Evolutionary conservation across 2,888 invertebrate species (phyloP).

Genomic region (Hylaea fasciaria): DNA sequence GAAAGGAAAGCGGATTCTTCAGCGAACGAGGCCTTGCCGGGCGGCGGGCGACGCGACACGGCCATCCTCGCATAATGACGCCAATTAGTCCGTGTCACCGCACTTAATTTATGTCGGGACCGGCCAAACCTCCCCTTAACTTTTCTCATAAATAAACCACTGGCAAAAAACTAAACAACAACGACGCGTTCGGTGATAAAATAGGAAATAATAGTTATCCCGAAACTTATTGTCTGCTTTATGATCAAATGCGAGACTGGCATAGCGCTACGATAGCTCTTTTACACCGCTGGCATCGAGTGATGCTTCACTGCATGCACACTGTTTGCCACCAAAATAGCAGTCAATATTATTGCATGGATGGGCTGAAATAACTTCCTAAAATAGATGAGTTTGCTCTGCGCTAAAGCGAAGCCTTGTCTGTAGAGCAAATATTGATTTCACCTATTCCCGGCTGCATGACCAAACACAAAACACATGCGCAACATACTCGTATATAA

Average conservation of each 20-base stretch:
- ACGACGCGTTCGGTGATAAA: constrained; percentile 50
- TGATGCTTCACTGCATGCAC: constrained; percentile 11
- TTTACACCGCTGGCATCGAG: constrained; percentile 10
- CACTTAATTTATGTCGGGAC: constrained; percentile 69
- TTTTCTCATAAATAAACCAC: constrained; percentile 70
- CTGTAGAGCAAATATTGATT: constrained; percentile 38
- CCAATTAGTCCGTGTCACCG: constrained; percentile 71
- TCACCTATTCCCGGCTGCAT: constrained; percentile 29
- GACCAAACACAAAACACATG: constrained; percentile 29
- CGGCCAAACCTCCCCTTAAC: constrained; percentile 62
- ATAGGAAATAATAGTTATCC: constrained; percentile 28
- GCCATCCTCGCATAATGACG: constrained; percentile 65
- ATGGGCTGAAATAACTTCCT: constrained; percentile 33
- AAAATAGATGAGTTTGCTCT: constrained; percentile 34
- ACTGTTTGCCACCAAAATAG: constrained; percentile 16
- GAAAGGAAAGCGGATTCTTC: constrained; percentile 45
- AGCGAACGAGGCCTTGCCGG: constrained; percentile 35
- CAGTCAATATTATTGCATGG: constrained; percentile 30
- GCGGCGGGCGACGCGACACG: constrained; percentile 24
- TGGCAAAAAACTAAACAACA: constrained; percentile 63
- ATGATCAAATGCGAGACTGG: not conserved
- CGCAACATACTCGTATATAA: constrained; percentile 5
- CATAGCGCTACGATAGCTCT: not conserved
- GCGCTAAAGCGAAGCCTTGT: constrained; percentile 29
- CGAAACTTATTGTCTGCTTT: not conserved